Evolutionary conservation across 1,140 invertebrate species (phyloP).

Genomic region (Apolygus lucorum): DNA sequence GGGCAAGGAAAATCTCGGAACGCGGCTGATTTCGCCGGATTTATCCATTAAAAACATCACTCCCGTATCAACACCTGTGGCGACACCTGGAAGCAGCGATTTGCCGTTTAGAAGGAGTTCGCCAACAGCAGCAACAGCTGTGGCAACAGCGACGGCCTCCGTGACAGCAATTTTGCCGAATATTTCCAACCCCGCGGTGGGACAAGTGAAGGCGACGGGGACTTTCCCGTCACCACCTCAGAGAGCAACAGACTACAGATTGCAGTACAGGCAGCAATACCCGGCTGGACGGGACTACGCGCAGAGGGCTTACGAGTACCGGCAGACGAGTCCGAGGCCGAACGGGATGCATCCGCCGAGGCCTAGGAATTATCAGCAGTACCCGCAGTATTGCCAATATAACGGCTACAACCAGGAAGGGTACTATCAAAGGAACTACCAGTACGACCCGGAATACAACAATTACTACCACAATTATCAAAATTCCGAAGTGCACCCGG

Average conservation of each 20-base stretch:
- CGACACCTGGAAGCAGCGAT: conserved; percentile 43
- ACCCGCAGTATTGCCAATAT: conserved; percentile 37
- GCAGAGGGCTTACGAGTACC: conserved; percentile 40
- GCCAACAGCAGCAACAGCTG: conserved; percentile 30
- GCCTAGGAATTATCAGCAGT: conserved; percentile 28
- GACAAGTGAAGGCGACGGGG: conserved; percentile 28
- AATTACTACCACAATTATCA: conserved; percentile 33
- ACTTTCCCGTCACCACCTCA: conserved; percentile 30
- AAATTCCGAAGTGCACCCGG: conserved; percentile 33
- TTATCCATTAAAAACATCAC: conserved; percentile 42
- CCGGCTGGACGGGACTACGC: conserved; percentile 36
- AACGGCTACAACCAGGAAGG: conserved; percentile 31
- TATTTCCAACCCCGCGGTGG: conserved; percentile 28
- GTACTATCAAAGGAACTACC: conserved; percentile 32
- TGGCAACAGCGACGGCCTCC: conserved; percentile 38
- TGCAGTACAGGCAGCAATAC: conserved; percentile 24
- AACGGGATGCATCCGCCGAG: conserved; percentile 33
- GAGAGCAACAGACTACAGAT: conserved; percentile 21
- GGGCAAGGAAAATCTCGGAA: conserved; percentile 24
- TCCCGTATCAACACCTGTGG: conserved; percentile 55
- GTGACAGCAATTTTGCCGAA: conserved; percentile 37
- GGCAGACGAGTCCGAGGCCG: conserved; percentile 33
- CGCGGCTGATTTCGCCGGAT: conserved; percentile 29
- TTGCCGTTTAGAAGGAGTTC: conserved; percentile 45
- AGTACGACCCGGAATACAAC: conserved; percentile 21